Evolutionary conservation across 2,888 invertebrate genomes (phyloP).

Genomic region (Ectropis crepuscularia): DNA sequence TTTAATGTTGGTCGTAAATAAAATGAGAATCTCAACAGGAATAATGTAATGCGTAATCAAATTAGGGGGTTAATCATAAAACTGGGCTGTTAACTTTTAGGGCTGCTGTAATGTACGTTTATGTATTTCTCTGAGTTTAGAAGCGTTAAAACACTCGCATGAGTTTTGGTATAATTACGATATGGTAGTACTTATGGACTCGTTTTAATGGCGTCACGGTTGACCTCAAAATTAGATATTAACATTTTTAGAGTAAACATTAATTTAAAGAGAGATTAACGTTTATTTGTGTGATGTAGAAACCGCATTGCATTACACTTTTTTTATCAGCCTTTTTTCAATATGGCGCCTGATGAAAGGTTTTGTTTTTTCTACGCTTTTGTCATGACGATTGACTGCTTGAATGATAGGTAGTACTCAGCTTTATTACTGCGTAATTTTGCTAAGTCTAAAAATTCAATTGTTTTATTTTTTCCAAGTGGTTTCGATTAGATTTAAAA

Average conservation of each 20-base stretch:
- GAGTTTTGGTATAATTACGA: slow-evolving; percentile 5
- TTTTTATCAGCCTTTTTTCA: too few species aligned
- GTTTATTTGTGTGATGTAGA: neutral
- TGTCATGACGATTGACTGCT: too few species aligned
- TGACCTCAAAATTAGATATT: neutral
- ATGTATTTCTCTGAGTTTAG: slow-evolving; percentile 33
- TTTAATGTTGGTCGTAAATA: slow-evolving; percentile 64
- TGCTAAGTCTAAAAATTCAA: too few species aligned
- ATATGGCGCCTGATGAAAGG: too few species aligned
- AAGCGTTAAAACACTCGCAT: slow-evolving; percentile 44
- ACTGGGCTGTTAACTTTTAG: slow-evolving; percentile 45
- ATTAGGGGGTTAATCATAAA: slow-evolving; percentile 61
- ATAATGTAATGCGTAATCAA: slow-evolving; percentile 58
- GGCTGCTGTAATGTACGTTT: slow-evolving; percentile 19
- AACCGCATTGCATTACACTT: too few species aligned
- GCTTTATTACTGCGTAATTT: too few species aligned
- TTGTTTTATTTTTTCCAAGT: too few species aligned
- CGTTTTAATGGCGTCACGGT: slow-evolving; percentile 3
- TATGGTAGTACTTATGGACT: neutral
- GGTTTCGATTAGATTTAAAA: too few species aligned
- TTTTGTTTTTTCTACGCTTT: too few species aligned
- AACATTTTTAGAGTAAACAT: slow-evolving; percentile 1
- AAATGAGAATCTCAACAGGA: slow-evolving; percentile 51
- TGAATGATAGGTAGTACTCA: too few species aligned
- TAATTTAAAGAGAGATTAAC: neutral